phyloP scores from a whole-genome alignment of 2,797 vertebrate species.

The Pangasius krempfi region DNA sequence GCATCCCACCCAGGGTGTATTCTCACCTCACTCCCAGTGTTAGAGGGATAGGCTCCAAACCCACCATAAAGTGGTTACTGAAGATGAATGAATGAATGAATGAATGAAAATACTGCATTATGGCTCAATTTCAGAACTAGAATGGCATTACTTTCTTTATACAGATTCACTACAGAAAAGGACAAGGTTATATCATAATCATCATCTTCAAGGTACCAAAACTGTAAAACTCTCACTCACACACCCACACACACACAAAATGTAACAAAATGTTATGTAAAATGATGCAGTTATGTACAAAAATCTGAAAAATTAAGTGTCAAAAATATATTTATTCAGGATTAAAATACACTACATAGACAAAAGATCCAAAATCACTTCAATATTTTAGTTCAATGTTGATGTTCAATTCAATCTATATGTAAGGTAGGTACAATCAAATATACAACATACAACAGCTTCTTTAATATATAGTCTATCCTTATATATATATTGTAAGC shows the following conservation, averaged over 20 bases:
- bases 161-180: not conserved
- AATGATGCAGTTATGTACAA: not conserved
- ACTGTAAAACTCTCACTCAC: not conserved
- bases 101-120: no score
- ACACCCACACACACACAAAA: not conserved
- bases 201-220: not conserved
- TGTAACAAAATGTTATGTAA: not conserved
- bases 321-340: conserved; percentile 27
- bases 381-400: conserved; percentile 2
- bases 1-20: not conserved
- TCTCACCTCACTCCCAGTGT: no score
- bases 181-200: not conserved
- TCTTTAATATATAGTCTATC: not conserved
- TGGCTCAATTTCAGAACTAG: no score
- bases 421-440: not conserved
- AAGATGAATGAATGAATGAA: no score
- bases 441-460: not conserved
- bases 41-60: no score
- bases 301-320: not conserved
- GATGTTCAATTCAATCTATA: not conserved
- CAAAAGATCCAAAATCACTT: not conserved
- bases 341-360: conserved; percentile 23
- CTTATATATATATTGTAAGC: not conserved
- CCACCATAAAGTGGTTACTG: no score
- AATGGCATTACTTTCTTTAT: not conserved